Evolutionary conservation across 2,113 vertebrate genomes (phyloP), one percentile per base, ranked within the genome.

Genomic region (Thinocorus orbignyianus): DNA sequence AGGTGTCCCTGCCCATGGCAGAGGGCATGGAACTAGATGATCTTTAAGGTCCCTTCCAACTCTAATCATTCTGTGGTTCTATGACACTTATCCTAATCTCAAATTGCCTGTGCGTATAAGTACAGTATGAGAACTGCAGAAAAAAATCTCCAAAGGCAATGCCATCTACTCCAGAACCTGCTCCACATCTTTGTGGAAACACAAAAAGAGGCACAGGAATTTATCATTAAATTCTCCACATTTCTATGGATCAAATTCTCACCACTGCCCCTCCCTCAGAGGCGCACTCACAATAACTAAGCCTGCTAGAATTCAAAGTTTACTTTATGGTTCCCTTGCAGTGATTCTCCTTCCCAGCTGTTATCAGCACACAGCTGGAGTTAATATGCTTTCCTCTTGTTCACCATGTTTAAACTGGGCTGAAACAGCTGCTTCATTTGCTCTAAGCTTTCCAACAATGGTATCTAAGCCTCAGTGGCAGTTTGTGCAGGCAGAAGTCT

Each of bases 351-450:
- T 88, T 78, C 83, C 86, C 88, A 89, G 82, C 86, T 94, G 76
- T 84, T 94, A 94, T 88, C 93, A 62, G 80, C 30, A 68, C 60
- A 81, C 93, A 96, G 95, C 93, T 97, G 96, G 88, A 94, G 83
- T 79, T 92, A 90, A 96, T 96, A 92, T 79, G 61, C 41, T 91
- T 84, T 76, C 52, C 57, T 92, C 90, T 81, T 88, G 72, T 79
- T 96, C 92, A 72, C 77, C 48, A 22, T 89, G 80, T 95, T 95
- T 94, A 69, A 92, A 92, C 73, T 91, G 61, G 96, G 76, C 83
- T 93, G 86, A 87, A 94, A 94, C 86, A 95, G 92, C 92, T 96
- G 93, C 88, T 91, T 79, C 49, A 0, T 96, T 95, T 94, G 88
- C 90, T 92, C 83, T 89, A 64, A 86, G 80, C 82, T 90, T 81